phyloP scores from a whole-genome alignment of 1,140 invertebrate species.

The Trachymyrmex cornetzi region DNA sequence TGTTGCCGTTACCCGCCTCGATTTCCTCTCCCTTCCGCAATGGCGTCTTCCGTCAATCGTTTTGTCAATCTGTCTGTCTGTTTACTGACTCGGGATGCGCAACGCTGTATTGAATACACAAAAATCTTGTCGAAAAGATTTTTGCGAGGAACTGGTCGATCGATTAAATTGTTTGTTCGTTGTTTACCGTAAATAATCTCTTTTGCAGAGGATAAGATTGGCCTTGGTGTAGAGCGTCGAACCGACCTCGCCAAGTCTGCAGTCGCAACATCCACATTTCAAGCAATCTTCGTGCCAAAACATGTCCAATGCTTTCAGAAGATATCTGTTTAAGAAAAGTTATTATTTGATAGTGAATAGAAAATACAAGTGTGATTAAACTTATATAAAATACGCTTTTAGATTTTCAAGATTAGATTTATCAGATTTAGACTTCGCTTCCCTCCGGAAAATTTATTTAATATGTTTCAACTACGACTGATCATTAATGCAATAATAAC shows the following conservation, averaged over 20 bases:
- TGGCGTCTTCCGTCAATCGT: constrained; percentile 3
- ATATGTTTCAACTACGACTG: background rate
- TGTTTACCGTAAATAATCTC: constrained; percentile 95
- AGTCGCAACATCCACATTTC: constrained; percentile 97
- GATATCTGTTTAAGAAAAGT: constrained; percentile 86
- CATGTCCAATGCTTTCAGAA: constrained; percentile 93
- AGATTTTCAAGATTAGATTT: background rate
- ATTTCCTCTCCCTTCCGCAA: constrained; percentile 16
- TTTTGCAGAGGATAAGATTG: constrained; percentile 96
- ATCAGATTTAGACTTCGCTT: background rate
- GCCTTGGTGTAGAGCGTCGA: constrained; percentile 97
- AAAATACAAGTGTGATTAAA: background rate
- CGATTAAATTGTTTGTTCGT: constrained; percentile 61
- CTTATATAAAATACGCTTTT: background rate
- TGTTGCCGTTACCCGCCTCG: constrained; percentile 66
- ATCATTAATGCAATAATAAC: background rate
- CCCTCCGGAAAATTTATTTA: background rate
- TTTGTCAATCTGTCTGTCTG: constrained; percentile 43
- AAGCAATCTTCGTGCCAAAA: constrained; percentile 98
- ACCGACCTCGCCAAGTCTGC: constrained; percentile 96
- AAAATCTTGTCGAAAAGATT: background rate
- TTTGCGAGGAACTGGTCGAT: background rate
- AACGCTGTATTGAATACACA: constrained; percentile 21
- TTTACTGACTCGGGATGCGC: constrained; percentile 46
- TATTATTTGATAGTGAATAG: background rate